Percentiles rank a stretch among this genome's conserved stretches.
phyloP scores from a whole-genome alignment of 2,888 invertebrate species.

The Mythimna lalbum region DNA sequence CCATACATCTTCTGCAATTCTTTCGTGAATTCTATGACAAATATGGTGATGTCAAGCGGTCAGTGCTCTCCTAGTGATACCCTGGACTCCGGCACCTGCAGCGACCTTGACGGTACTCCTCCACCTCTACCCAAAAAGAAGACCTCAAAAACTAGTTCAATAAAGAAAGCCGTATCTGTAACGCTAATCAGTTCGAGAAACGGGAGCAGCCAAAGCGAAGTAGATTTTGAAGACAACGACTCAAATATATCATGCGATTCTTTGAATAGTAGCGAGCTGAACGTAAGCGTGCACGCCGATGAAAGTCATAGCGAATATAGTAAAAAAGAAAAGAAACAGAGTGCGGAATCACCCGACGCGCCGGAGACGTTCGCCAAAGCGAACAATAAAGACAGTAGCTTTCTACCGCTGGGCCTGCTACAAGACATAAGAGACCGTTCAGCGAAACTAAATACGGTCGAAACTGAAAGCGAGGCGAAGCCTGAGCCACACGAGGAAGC shows the following conservation, averaged over 20 bases:
- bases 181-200: constrained; percentile 90
- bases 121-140: constrained; percentile 93
- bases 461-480: constrained; percentile 83
- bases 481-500: constrained; percentile 79
- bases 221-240: constrained; percentile 93
- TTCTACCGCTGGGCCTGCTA: constrained; percentile 92
- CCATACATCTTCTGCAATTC: constrained; percentile 92
- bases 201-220: constrained; percentile 92
- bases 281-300: constrained; percentile 88
- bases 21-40: constrained; percentile 88
- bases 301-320: constrained; percentile 85
- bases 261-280: constrained; percentile 93
- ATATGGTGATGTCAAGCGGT: constrained; percentile 93
- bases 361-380: constrained; percentile 78
- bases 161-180: constrained; percentile 89
- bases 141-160: constrained; percentile 86
- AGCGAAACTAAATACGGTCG: constrained; percentile 86
- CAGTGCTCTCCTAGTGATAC: constrained; percentile 96
- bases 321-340: constrained; percentile 84
- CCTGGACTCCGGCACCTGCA: constrained; percentile 96
- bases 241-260: constrained; percentile 96
- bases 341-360: constrained; percentile 77
- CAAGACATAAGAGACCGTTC: constrained; percentile 93
- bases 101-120: constrained; percentile 94
- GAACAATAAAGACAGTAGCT: constrained; percentile 84